Conservation (phyloP, 2,888 invertebrate species). For the Epistrophella euchroma region DNA sequence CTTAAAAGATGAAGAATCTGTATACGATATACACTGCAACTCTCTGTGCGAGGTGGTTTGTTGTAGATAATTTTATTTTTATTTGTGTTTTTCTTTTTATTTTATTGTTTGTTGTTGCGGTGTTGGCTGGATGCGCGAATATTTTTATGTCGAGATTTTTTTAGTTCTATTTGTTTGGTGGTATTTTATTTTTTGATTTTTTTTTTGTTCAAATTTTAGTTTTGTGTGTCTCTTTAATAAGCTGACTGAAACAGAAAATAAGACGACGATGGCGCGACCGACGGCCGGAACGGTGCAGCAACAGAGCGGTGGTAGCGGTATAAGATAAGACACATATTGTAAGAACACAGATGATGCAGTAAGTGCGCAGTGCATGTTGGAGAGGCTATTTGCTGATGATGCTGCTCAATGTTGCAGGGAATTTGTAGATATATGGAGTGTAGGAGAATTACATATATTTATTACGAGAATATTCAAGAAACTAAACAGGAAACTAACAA, state of each 20-base stretch:
- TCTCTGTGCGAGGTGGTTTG: constrained; percentile 61
- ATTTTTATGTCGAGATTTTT: constrained; percentile 58
- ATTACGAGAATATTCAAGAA: not conserved
- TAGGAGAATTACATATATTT: constrained; percentile 18
- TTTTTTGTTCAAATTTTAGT: constrained; percentile 2
- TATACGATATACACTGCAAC: constrained; percentile 15
- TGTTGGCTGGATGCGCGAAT: constrained; percentile 57
- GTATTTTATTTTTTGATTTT: constrained; percentile 15
- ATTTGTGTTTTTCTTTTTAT: constrained; percentile 1
- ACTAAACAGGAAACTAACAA: constrained; percentile 6
- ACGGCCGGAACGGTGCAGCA: not conserved
- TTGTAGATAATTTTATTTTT: constrained; percentile 58
- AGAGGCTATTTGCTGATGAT: constrained; percentile 29
- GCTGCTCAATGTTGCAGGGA: constrained; percentile 20
- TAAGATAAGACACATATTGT: constrained; percentile 4
- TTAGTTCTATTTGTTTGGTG: constrained; percentile 56
- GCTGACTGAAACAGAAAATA: constrained; percentile 50
- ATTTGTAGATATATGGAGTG: constrained; percentile 22
- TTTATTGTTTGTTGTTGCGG: constrained; percentile 17
- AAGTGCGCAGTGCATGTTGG: constrained; percentile 28
- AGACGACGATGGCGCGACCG: not conserved
- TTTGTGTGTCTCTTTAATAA: constrained; percentile 61
- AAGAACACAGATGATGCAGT: constrained; percentile 8
- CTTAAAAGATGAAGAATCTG: constrained; percentile 68
- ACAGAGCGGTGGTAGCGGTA: not conserved